phyloP scores from a whole-genome alignment of 2,888 invertebrate genomes.

The Aspidiotus destructor region DNA sequence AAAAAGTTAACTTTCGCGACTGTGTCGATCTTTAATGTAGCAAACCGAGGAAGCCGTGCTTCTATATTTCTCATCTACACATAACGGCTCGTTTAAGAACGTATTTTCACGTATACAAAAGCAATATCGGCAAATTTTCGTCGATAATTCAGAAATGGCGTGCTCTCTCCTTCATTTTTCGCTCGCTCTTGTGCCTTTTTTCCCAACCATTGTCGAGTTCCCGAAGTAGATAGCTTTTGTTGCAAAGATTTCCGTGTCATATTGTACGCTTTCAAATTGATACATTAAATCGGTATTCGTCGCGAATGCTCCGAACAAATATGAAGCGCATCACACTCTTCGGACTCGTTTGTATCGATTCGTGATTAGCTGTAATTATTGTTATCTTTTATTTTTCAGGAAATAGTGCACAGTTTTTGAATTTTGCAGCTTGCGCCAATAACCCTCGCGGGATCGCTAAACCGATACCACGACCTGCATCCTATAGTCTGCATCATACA shows the following conservation, averaged over 20 bases:
- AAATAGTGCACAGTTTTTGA: constrained; percentile 27
- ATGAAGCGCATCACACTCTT: too few relatives aligned
- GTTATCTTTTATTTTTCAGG: constrained; percentile 8
- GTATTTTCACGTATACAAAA: constrained; percentile 29
- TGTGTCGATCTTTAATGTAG: constrained; percentile 10
- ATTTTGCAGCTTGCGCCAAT: constrained; percentile 19
- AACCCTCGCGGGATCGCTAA: constrained; percentile 55
- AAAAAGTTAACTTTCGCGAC: constrained; percentile 28
- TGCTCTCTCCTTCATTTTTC: constrained; percentile 11
- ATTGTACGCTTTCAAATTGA: not conserved
- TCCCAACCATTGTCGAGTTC: not conserved
- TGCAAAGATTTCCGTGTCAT: not conserved
- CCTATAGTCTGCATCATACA: constrained; percentile 60
- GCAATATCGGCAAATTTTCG: constrained; percentile 32
- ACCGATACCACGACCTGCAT: constrained; percentile 68
- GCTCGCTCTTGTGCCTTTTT: not conserved
- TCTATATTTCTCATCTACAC: constrained; percentile 21
- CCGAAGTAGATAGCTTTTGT: not conserved
- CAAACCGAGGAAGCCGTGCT: constrained; percentile 19
- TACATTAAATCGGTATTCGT: not conserved
- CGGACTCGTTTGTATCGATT: too few relatives aligned
- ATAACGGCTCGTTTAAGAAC: constrained; percentile 29
- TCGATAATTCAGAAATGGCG: constrained; percentile 9
- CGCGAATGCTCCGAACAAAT: not conserved
- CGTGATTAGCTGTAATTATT: not conserved